Evolutionary conservation across 2,113 vertebrate species (phyloP).

Genomic region (Charina bottae): DNA sequence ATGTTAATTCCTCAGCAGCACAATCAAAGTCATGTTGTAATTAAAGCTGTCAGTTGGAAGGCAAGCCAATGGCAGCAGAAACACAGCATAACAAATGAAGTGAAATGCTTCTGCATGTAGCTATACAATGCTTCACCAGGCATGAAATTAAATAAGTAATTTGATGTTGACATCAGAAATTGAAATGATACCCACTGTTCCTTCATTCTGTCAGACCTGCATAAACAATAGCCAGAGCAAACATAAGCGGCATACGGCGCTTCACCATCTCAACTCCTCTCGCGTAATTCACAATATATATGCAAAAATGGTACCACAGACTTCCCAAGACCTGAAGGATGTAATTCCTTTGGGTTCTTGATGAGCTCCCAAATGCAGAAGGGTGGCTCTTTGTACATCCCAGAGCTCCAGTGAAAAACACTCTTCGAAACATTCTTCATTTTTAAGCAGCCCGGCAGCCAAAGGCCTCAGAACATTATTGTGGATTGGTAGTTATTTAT

Average conservation of each 20-base stretch:
- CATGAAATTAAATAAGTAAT: constrained; percentile 99
- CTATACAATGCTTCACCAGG: constrained; percentile 94
- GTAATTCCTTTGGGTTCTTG: constrained; percentile 77
- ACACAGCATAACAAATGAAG: constrained; percentile 93
- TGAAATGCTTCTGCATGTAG: constrained; percentile 92
- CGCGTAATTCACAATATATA: constrained; percentile 82
- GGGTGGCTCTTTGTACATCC: constrained; percentile 51
- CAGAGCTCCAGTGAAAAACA: constrained; percentile 29
- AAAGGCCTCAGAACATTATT: not conserved
- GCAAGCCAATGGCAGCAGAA: constrained; percentile 87
- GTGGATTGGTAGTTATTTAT: constrained; percentile 8
- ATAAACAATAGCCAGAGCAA: constrained; percentile 82
- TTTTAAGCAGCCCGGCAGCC: not conserved
- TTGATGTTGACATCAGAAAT: constrained; percentile 98
- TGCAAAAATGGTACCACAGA: constrained; percentile 75
- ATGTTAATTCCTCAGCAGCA: constrained; percentile 86
- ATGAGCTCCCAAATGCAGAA: constrained; percentile 57
- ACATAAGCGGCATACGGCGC: constrained; percentile 75
- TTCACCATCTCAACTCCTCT: constrained; percentile 72
- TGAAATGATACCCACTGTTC: constrained; percentile 95
- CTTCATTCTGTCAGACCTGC: constrained; percentile 81
- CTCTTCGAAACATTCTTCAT: constrained; percentile 44
- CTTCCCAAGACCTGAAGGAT: constrained; percentile 73
- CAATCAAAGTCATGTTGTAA: constrained; percentile 94
- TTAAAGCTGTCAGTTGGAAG: constrained; percentile 98